A percentile compares a stretch with the other conserved stretches of the same genome.
phyloP scores from a whole-genome alignment of 2,113 vertebrate species.

The Pteruthius melanotis region DNA sequence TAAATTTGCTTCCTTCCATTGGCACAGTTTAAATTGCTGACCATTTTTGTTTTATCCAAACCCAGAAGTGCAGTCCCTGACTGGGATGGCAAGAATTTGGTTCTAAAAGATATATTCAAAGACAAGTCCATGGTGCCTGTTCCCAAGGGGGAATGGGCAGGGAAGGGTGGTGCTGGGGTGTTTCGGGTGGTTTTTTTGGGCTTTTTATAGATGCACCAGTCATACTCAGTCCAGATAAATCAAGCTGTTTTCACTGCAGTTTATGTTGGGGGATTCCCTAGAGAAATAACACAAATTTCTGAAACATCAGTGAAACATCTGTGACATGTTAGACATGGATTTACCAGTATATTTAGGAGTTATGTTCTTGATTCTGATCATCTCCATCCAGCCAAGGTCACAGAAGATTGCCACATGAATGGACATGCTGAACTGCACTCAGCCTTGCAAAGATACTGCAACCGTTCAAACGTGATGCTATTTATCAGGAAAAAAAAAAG shows the following conservation, averaged over 20 bases:
- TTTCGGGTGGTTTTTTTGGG: accelerated
- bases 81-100: neutral
- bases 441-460: neutral
- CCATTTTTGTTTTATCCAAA: neutral
- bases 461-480: neutral
- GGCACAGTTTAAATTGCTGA: neutral
- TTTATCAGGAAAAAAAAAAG: neutral
- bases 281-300: neutral
- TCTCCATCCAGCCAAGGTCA: neutral
- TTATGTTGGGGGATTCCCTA: neutral
- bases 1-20: neutral
- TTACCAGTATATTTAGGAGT: neutral
- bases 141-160: neutral
- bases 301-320: neutral
- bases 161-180: neutral
- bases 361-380: neutral
- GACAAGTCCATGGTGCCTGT: neutral
- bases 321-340: neutral
- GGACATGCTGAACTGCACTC: neutral
- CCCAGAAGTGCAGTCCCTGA: neutral
- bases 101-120: neutral
- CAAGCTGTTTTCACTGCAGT: neutral
- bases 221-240: neutral
- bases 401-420: neutral
- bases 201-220: neutral